These are phyloP conservation scores for Cossypha caffra DNA, from an alignment of 2,797 vertebrate genomes.

Conservation along the genomic window DNA sequence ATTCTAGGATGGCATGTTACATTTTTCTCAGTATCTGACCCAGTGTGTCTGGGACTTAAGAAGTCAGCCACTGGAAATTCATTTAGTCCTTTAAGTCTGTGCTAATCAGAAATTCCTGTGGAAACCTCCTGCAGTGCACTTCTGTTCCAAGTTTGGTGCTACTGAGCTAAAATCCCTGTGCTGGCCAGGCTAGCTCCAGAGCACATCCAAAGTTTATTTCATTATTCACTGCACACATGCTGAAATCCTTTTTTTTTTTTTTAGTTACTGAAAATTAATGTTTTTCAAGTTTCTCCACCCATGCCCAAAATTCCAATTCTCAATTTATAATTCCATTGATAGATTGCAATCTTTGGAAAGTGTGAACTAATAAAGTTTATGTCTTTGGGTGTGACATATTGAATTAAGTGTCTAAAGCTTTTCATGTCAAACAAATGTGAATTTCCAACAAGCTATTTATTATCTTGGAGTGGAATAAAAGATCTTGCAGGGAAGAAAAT, in stretches of 20 bases:
- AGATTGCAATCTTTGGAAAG: background rate
- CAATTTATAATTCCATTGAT: background rate
- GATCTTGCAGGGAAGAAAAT: background rate
- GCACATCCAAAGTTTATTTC: background rate
- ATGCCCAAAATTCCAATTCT: background rate
- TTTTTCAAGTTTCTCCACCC: background rate
- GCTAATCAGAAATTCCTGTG: background rate
- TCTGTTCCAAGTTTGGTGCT: background rate
- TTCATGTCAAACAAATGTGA: background rate
- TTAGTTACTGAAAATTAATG: background rate
- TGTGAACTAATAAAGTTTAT: background rate
- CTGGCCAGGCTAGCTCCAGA: background rate
- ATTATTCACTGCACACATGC: background rate
- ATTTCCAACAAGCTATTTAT: background rate
- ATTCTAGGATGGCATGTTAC: background rate
- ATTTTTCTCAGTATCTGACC: background rate
- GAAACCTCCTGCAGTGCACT: background rate
- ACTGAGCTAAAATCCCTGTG: background rate
- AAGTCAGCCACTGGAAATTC: background rate
- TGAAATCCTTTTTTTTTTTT: background rate
- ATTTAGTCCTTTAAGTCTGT: background rate
- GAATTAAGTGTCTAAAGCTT: background rate
- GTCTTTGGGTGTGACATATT: background rate
- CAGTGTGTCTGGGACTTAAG: background rate
- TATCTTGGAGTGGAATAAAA: background rate